Percentiles rank a stretch among this genome's conserved stretches.
Evolutionary conservation across 30 jellyfish, hydroid and myxozoan species (phyloP).

Genomic region (Aurelia aurita complex sp. Pacific): DNA sequence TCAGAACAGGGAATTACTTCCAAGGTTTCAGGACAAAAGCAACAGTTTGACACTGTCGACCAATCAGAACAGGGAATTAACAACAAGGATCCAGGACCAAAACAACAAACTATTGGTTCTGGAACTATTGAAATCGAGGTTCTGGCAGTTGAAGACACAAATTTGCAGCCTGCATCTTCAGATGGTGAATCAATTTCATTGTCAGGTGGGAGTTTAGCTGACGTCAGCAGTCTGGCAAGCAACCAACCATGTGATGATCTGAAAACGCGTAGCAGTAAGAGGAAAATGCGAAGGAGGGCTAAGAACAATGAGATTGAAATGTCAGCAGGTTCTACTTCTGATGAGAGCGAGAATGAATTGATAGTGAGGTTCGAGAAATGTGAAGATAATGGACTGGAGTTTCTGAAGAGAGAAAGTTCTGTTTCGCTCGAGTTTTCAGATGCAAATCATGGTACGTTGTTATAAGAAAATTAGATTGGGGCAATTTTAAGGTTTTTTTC

Average conservation of each 20-base stretch:
- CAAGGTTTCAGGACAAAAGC: too few relatives aligned
- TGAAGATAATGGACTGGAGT: background rate
- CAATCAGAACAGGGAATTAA: too few relatives aligned
- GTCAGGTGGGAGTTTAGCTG: slow-evolving; percentile 66
- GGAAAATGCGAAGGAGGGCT: slow-evolving; percentile 40
- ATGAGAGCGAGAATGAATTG: slow-evolving; percentile 31
- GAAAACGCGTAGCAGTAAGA: slow-evolving; percentile 30
- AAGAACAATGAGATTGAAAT: background rate
- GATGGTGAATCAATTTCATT: background rate
- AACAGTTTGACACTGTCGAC: too few relatives aligned
- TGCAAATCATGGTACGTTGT: background rate
- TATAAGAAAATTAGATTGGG: background rate
- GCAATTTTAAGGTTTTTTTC: too few relatives aligned
- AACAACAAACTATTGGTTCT: too few relatives aligned
- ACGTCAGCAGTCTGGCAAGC: slow-evolving; percentile 66
- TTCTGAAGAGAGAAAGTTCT: slow-evolving; percentile 22
- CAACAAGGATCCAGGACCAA: too few relatives aligned
- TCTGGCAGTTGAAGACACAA: too few relatives aligned
- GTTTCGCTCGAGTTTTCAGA: slow-evolving; percentile 11
- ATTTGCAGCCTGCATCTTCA: too few relatives aligned
- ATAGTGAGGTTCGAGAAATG: background rate
- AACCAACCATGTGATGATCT: slow-evolving; percentile 31
- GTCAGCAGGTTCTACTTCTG: slow-evolving; percentile 8
- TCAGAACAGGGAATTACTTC: too few relatives aligned
- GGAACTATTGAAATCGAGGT: too few relatives aligned